Conservation (phyloP, 1,140 invertebrate species). For the Camponotus vicinus region DNA sequence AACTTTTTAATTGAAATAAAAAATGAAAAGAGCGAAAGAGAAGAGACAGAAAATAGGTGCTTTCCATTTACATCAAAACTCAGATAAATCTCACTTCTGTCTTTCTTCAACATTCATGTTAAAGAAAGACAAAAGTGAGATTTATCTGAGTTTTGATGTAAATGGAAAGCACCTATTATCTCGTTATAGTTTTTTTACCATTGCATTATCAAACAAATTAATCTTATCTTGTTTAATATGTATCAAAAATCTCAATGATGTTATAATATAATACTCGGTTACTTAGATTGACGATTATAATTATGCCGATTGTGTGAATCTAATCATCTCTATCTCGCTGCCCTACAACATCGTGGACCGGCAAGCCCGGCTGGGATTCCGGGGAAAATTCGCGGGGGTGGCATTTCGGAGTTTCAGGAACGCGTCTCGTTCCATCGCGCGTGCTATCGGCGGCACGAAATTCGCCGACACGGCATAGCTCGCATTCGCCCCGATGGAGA, state of each 20-base stretch:
- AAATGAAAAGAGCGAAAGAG: too few relatives aligned
- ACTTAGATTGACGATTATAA: background rate
- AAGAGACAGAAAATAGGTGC: too few relatives aligned
- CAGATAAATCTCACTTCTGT: too few relatives aligned
- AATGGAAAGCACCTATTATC: too few relatives aligned
- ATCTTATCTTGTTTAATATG: background rate
- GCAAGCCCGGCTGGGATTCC: constrained; percentile 39
- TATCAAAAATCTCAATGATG: background rate
- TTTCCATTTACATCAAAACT: too few relatives aligned
- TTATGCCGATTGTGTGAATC: constrained; percentile 5
- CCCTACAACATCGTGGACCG: background rate
- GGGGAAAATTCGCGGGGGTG: constrained; percentile 66
- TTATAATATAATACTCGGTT: too few relatives aligned
- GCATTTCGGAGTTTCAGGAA: constrained; percentile 68
- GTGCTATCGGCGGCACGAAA: constrained; percentile 67
- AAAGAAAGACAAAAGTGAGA: too few relatives aligned
- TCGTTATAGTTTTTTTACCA: background rate
- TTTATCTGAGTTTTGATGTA: too few relatives aligned
- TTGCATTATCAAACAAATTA: background rate
- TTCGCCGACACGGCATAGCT: constrained; percentile 64
- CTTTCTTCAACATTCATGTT: too few relatives aligned
- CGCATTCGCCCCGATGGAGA: constrained; percentile 66
- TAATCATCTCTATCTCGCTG: background rate
- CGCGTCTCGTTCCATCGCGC: constrained; percentile 68
- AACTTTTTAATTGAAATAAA: too few relatives aligned